A percentile compares a stretch with the other conserved stretches of the same genome.
These are phyloP conservation scores for Melipona bicolor DNA, from an alignment of 2,888 invertebrate genomes.

Conservation along the genomic window DNA sequence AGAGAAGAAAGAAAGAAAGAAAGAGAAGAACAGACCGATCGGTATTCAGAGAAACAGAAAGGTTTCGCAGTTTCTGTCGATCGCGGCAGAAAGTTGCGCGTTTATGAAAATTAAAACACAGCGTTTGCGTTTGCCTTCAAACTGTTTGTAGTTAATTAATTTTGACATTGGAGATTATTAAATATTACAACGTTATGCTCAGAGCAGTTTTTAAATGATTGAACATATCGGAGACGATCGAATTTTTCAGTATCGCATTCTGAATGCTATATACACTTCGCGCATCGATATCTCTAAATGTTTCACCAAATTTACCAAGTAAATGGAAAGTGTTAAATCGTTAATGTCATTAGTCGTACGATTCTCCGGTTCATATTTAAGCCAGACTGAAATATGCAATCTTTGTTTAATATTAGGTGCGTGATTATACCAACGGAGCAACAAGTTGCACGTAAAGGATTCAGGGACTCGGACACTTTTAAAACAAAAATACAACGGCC, in stretches of 20 bases:
- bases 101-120: background rate
- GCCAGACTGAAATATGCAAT: no score
- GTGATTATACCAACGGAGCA: background rate
- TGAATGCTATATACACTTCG: no score
- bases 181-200: no score
- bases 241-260: no score
- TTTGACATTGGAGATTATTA: no score
- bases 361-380: background rate
- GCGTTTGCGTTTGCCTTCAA: no score
- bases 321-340: background rate
- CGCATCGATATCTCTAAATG: background rate
- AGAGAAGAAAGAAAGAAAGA: no score
- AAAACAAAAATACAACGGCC: background rate
- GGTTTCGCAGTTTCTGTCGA: background rate
- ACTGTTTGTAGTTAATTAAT: no score
- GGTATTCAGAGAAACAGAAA: slow-evolving; percentile 19
- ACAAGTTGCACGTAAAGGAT: background rate
- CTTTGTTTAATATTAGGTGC: background rate
- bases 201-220: no score
- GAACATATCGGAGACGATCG: no score
- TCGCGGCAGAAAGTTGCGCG: background rate
- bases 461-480: background rate
- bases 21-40: slow-evolving; percentile 27
- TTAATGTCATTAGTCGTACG: background rate
- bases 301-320: background rate